Evolutionary conservation across 2,797 vertebrate species (phyloP), one percentile per base, ranked within the genome.

Genomic region (Chrysolophus pictus): DNA sequence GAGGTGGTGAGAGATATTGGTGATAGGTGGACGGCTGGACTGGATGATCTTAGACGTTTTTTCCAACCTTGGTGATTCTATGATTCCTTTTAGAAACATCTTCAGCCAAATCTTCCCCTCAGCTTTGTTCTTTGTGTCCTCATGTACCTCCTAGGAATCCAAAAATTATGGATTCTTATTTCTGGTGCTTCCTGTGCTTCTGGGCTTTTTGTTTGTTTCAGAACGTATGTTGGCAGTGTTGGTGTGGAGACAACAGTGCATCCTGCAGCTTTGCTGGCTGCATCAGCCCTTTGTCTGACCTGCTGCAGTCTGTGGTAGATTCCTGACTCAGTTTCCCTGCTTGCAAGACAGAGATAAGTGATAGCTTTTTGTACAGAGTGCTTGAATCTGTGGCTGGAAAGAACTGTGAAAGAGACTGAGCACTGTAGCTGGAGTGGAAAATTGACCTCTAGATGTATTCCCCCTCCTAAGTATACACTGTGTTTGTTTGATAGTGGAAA

Each of bases 401-500:
- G 75, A 89, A 21, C 58, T 49, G 53, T 64, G 83, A 53, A 81
- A 78, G 55, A 82, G 21, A 11, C 65, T 74, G 18, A 90, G 71
- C 74, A 10, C 81, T 86, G 63, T 23, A 56, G 68, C 67, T 88
- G 51, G 44, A 94, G 91, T 77, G 72, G 87, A 94, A 91, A 95
- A 87, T 28, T 91, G 94, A 93, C 93, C 88, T 94, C 87, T 84
- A 28, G 46, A 80, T 91, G 91, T 79, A 83, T 82, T 89, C 47
- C 70, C 16, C 63, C 67, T 91, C 87, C 84, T 92, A 93, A 91
- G 84, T 91, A 85, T 89, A 62, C 63, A 9, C 88, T 87, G 35
- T 59, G 69, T 93, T 64, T 91, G 86, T 90, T 94, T 95, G 92
- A 84, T 86, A 94, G 93, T 94, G 95, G 94, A 94, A 93, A 96